phyloP scores from a whole-genome alignment of 2,888 invertebrate species.

The Hirtodrosophila alboralis region DNA sequence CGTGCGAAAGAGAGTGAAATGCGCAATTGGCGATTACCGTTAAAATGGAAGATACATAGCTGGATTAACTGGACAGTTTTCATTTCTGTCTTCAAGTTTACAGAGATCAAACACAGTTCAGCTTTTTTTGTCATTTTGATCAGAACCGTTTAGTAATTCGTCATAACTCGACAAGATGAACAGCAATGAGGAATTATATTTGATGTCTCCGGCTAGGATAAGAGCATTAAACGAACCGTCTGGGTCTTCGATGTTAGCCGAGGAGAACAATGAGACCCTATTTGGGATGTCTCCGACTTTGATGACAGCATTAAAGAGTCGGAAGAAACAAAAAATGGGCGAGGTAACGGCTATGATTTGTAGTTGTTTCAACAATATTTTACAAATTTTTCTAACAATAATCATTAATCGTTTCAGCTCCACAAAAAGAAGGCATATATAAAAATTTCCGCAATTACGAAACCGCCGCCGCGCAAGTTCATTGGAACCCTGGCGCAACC shows the following conservation, averaged over 20 bases:
- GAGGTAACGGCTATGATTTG: slow-evolving; percentile 11
- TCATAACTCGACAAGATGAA: background rate
- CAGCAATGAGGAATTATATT: too few species aligned
- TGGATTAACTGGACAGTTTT: too few species aligned
- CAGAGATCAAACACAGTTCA: too few species aligned
- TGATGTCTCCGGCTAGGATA: too few species aligned
- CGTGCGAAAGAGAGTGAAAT: too few species aligned
- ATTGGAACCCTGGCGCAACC: slow-evolving; percentile 34
- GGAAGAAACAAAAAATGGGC: slow-evolving; percentile 4
- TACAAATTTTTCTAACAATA: background rate
- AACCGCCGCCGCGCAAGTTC: slow-evolving; percentile 29
- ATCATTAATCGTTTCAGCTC: background rate
- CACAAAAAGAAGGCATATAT: slow-evolving; percentile 2
- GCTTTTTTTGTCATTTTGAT: too few species aligned
- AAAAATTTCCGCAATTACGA: too few species aligned
- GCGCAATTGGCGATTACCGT: slow-evolving; percentile 24
- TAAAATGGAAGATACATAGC: too few species aligned
- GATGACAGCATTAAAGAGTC: slow-evolving; percentile 10
- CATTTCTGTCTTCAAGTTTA: background rate
- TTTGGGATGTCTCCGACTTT: slow-evolving; percentile 1
- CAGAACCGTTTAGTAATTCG: background rate
- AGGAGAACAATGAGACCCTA: too few species aligned
- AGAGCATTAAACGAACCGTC: too few species aligned
- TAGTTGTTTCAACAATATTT: background rate
- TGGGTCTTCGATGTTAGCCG: background rate